Conservation (phyloP, 2,888 invertebrate genomes). For the Neoscelio sp. region DNA sequence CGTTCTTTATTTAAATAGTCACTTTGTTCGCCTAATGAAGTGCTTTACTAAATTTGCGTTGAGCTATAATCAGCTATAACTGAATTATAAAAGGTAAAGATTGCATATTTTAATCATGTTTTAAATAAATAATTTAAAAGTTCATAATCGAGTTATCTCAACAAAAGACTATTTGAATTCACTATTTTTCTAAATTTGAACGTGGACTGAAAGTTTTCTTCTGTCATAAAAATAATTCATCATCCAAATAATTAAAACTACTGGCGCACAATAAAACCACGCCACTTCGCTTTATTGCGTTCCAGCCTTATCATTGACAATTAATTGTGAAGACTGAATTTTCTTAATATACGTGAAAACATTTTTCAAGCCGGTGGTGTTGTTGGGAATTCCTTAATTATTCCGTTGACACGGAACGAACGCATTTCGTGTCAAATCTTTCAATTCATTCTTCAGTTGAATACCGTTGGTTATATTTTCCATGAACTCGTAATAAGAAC, state of each 20-base stretch:
- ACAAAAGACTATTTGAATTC: too few species aligned
- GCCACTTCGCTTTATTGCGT: not conserved
- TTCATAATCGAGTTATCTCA: too few species aligned
- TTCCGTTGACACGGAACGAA: not conserved
- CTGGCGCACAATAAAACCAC: not conserved
- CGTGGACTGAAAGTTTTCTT: too few species aligned
- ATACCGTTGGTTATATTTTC: slow-evolving; percentile 13
- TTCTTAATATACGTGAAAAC: not conserved
- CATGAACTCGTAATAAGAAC: slow-evolving; percentile 31
- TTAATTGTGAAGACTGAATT: not conserved
- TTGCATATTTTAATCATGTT: too few species aligned
- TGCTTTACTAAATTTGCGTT: too few species aligned
- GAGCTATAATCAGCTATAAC: too few species aligned
- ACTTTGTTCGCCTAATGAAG: too few species aligned
- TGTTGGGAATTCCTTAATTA: slow-evolving; percentile 1
- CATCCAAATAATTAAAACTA: not conserved
- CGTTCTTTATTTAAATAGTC: too few species aligned
- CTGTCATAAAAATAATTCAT: not conserved
- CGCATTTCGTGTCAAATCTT: slow-evolving; percentile 15
- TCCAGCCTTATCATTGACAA: not conserved
- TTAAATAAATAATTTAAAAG: too few species aligned
- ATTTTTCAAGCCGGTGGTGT: not conserved
- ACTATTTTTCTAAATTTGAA: too few species aligned
- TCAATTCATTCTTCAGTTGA: slow-evolving; percentile 1
- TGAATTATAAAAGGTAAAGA: too few species aligned